These are phyloP conservation scores for Heliothis virescens DNA, from an alignment of 1,140 invertebrate species.

Conservation along the genomic window DNA sequence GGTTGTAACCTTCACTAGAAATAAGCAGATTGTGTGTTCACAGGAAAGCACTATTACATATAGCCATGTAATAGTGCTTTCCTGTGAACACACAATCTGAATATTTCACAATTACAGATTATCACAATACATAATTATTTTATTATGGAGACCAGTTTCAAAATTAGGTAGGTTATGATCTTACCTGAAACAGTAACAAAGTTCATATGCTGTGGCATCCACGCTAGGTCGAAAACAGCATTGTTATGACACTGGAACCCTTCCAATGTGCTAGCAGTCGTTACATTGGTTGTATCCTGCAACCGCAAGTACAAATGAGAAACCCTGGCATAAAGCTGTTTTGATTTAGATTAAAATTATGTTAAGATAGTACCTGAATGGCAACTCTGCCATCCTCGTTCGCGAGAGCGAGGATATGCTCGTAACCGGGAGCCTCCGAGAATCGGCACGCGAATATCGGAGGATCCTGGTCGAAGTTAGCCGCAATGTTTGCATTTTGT, in stretches of 20 bases:
- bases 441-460: constrained; percentile 90
- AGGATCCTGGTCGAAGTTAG: constrained; percentile 86
- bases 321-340: no score
- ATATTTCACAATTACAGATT: no score
- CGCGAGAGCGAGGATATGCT: constrained; percentile 92
- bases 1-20: no score
- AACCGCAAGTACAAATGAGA: constrained; percentile 47
- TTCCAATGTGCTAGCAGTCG: constrained; percentile 76
- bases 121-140: no score
- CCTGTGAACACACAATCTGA: no score
- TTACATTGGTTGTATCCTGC: constrained; percentile 68
- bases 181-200: constrained; percentile 92
- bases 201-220: constrained; percentile 91
- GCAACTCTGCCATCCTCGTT: constrained; percentile 94
- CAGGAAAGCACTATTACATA: no score
- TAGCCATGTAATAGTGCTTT: no score
- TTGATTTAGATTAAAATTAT: no score
- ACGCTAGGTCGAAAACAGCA: constrained; percentile 95
- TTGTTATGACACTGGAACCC: constrained; percentile 91
- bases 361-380: constrained; percentile 83
- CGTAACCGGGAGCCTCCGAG: constrained; percentile 87
- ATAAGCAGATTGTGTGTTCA: no score
- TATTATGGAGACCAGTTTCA: no score
- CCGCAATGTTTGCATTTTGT: constrained; percentile 73
- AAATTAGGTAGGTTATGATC: background rate